Evolutionary conservation across 2,113 vertebrate genomes (phyloP), one percentile per base, ranked within the genome.

Genomic region (Hoplias malabaricus): DNA sequence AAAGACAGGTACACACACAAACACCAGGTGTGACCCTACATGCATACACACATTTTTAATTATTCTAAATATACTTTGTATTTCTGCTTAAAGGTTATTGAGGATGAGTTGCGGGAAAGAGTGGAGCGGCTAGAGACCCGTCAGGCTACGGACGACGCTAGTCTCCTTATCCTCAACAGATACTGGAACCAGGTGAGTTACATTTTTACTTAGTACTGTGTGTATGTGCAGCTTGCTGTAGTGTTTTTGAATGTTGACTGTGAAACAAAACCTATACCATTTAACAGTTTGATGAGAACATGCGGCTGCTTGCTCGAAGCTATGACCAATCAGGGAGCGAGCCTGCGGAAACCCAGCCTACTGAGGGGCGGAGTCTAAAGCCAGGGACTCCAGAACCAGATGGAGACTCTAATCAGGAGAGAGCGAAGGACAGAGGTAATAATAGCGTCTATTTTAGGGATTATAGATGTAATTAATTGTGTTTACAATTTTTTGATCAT

Each of bases 101-200:
- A 99, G 57, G 97, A 99, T 75, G 98, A 99, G 59, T 90, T 99
- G 36, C 91, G 97, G 42, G 98, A 99, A 73, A 93, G 95, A 79
- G 96, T 97, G 7, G 98, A 99, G 80, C 93, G 96, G 68, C 88
- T 99, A 59, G 97, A 99, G 89, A 94, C 95, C 5, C 93, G 96
- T 0, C 98, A 99, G 89, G 97, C 96, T 36, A 99, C 98, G 0
- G 97, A 99, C 14, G 96, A 99, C 54, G 98, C 97, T 43, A 98
- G 96, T 13, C 85, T 99, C 10, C 87, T 99, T 38, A 99, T 98
- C 65, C 93, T 99, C 57, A 99, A 99, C 77, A 92, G 96, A 69
- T 98, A 98, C 88, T 98, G 97, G 97, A 98, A 95, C 85, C 97
- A 99, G 94, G 97, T 98, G 74, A 80, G 16, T 23, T 14, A 31